A percentile compares a stretch with the other conserved stretches of the same genome.
Conservation (phyloP, 2,797 vertebrate species). For the Leptatherina wallacei region DNA sequence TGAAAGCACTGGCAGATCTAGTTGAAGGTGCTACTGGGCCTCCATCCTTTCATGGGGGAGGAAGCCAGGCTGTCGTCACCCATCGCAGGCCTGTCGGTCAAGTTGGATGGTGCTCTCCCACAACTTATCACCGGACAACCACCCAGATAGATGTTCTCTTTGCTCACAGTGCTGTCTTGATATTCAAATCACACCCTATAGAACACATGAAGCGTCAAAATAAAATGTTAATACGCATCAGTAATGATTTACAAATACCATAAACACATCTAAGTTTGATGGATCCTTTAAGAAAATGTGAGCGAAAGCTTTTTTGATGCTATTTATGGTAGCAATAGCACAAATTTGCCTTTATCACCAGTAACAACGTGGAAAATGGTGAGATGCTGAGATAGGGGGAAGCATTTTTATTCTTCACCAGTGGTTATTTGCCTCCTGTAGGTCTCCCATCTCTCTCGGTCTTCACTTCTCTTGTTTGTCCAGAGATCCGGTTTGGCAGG, state of each 20-base stretch:
- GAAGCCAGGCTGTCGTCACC: constrained; percentile 66
- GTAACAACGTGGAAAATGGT: constrained; percentile 21
- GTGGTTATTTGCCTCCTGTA: constrained; percentile 90
- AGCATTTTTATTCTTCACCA: constrained; percentile 81
- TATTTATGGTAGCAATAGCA: background rate
- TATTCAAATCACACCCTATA: constrained; percentile 59
- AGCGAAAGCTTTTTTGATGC: background rate
- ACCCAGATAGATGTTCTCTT: constrained; percentile 65
- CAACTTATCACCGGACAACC: constrained; percentile 57
- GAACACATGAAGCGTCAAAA: constrained; percentile 33
- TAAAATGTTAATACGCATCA: constrained; percentile 31
- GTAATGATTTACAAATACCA: constrained; percentile 18
- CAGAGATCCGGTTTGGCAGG: constrained; percentile 96
- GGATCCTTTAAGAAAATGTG: constrained; percentile 12
- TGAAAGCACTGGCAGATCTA: constrained; percentile 69
- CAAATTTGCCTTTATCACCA: background rate
- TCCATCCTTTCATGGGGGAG: constrained; percentile 62
- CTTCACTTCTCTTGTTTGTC: constrained; percentile 88
- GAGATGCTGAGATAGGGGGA: constrained; percentile 86
- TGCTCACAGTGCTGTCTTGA: constrained; percentile 37
- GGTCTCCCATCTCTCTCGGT: constrained; percentile 86
- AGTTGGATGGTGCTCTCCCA: constrained; percentile 31
- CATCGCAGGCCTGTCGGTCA: constrained; percentile 74
- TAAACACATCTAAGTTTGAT: constrained; percentile 36
- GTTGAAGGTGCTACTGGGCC: constrained; percentile 66